These are phyloP conservation scores for Fundulus diaphanus DNA, from an alignment of 2,797 vertebrate species.

Conservation along the genomic window DNA sequence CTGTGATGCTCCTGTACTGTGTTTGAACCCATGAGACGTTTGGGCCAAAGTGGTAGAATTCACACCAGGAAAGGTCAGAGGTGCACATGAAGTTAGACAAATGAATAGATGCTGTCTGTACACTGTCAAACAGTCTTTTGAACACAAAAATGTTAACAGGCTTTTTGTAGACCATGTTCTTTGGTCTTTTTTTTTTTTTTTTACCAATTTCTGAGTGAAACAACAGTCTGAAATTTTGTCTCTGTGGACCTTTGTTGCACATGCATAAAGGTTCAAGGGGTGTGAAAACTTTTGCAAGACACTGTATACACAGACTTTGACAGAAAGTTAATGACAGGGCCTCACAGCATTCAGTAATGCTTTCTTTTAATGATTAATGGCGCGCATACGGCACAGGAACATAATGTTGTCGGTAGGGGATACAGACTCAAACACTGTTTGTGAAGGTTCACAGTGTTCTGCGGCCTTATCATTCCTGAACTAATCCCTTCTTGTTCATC, in stretches of 20 bases:
- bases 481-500: slow-evolving; percentile 77
- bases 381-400: slow-evolving; percentile 27
- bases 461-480: slow-evolving; percentile 73
- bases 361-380: slow-evolving; percentile 73
- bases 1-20: slow-evolving; percentile 34
- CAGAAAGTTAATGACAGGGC: slow-evolving; percentile 25
- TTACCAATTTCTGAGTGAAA: too few relatives aligned
- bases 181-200: too few relatives aligned
- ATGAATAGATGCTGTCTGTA: neutral
- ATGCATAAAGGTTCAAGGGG: neutral
- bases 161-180: neutral
- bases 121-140: neutral
- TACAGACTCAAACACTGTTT: slow-evolving; percentile 65
- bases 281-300: neutral
- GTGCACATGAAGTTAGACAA: slow-evolving; percentile 1
- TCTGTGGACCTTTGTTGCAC: neutral
- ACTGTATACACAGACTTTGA: neutral
- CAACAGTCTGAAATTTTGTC: neutral
- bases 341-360: slow-evolving; percentile 41
- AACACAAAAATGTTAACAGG: neutral
- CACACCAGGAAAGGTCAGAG: slow-evolving; percentile 40
- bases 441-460: slow-evolving; percentile 67
- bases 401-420: slow-evolving; percentile 68
- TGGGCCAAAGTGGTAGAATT: slow-evolving; percentile 7
- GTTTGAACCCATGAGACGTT: slow-evolving; percentile 26